phyloP scores from a whole-genome alignment of 2,113 vertebrate species.

The Lepus americanus region DNA sequence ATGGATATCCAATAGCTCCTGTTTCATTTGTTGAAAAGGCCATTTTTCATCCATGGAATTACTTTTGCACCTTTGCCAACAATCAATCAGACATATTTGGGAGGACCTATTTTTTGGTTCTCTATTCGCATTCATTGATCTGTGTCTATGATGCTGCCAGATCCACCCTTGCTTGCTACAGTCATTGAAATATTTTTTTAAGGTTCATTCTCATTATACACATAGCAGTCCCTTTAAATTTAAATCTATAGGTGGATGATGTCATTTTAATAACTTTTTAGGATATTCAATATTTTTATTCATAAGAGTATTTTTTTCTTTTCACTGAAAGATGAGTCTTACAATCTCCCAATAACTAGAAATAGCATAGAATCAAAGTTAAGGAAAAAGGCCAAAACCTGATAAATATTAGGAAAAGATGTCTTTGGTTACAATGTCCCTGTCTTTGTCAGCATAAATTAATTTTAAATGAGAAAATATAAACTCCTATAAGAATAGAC shows the following conservation, averaged over 20 bases:
- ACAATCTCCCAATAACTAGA: neutral
- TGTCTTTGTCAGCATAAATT: neutral
- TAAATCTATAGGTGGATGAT: neutral
- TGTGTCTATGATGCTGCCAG: neutral
- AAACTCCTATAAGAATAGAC: neutral
- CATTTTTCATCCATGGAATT: neutral
- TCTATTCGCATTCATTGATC: neutral
- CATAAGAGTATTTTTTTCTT: constrained; percentile 14
- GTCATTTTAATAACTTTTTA: neutral
- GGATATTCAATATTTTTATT: neutral
- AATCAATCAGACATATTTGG: neutral
- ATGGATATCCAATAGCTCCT: neutral
- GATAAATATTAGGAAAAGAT: neutral
- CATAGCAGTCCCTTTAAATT: neutral
- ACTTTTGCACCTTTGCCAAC: neutral
- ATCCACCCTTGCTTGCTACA: neutral
- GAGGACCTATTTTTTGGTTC: neutral
- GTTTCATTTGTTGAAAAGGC: neutral
- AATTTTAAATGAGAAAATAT: constrained; percentile 21
- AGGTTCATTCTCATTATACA: neutral
- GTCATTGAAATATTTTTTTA: neutral
- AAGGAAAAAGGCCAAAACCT: neutral
- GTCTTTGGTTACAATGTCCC: neutral
- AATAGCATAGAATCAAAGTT: neutral
- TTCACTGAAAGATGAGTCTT: neutral